phyloP scores from a whole-genome alignment of 1,140 invertebrate species.

The Whitmania pigra region DNA sequence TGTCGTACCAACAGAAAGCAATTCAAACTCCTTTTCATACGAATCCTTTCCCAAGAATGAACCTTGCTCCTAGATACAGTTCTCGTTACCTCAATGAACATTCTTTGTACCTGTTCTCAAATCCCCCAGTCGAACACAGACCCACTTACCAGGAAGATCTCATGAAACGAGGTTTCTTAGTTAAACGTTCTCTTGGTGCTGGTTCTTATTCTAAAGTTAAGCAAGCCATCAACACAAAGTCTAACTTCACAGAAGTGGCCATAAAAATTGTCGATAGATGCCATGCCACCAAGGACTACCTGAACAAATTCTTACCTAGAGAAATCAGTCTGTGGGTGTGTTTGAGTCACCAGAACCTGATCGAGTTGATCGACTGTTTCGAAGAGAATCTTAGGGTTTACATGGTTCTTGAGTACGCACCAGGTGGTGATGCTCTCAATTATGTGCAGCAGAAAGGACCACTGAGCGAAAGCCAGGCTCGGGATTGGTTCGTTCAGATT shows the following conservation, averaged over 20 bases:
- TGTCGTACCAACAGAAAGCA: too few species aligned
- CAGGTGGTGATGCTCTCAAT: constrained; percentile 32
- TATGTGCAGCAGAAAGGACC: constrained; percentile 39
- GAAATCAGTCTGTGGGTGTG: constrained; percentile 71
- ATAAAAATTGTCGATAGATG: constrained; percentile 69
- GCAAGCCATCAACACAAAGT: constrained; percentile 10
- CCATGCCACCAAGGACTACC: constrained; percentile 56
- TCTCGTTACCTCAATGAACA: too few species aligned
- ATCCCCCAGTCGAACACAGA: neutral
- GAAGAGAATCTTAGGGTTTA: constrained; percentile 22
- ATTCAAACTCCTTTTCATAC: too few species aligned
- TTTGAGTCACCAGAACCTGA: constrained; percentile 68
- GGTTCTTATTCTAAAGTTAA: constrained; percentile 25
- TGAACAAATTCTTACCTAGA: constrained; percentile 71
- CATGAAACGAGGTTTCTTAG: constrained; percentile 18
- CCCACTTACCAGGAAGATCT: constrained; percentile 15
- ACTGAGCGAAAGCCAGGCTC: constrained; percentile 33
- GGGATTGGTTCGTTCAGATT: constrained; percentile 28
- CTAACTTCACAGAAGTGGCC: constrained; percentile 50
- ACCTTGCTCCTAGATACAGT: too few species aligned
- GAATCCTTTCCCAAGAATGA: too few species aligned
- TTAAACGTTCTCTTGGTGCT: constrained; percentile 18
- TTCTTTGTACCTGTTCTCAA: too few species aligned
- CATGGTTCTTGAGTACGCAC: constrained; percentile 22
- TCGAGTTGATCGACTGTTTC: constrained; percentile 41